Evolutionary conservation across 23 tunicate genomes (phyloP).

Genomic region (Clavelina lepadiformis): DNA sequence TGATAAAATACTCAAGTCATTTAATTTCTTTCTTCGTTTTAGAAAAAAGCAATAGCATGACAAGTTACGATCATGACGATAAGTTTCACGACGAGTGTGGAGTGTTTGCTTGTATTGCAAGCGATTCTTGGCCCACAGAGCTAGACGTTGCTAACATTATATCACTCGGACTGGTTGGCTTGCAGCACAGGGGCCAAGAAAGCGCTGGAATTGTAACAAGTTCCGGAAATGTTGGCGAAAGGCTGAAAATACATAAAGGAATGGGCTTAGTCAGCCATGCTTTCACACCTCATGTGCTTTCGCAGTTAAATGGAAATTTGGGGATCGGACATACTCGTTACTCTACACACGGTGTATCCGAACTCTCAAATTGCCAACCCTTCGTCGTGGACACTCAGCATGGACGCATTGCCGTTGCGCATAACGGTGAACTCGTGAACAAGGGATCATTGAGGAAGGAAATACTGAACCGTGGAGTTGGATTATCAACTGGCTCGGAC

Average conservation of each 20-base stretch:
- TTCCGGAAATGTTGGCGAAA: slow-evolving; percentile 9
- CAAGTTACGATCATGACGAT: too few species aligned
- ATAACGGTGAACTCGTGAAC: slow-evolving; percentile 83
- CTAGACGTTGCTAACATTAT: slow-evolving; percentile 70
- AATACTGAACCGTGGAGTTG: slow-evolving; percentile 73
- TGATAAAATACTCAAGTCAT: too few species aligned
- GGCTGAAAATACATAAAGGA: slow-evolving; percentile 48
- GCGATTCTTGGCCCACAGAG: slow-evolving; percentile 34
- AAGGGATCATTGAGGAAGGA: slow-evolving; percentile 44
- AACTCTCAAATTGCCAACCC: slow-evolving; percentile 72
- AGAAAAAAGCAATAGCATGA: too few species aligned
- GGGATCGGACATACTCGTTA: slow-evolving; percentile 86
- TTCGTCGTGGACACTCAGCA: slow-evolving; percentile 66
- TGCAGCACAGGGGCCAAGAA: slow-evolving; percentile 91
- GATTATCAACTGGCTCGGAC: slow-evolving; percentile 69
- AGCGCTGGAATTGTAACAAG: slow-evolving; percentile 72
- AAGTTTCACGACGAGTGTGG: slow-evolving; percentile 76
- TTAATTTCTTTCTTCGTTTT: too few species aligned
- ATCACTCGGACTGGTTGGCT: slow-evolving; percentile 58
- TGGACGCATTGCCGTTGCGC: slow-evolving; percentile 84
- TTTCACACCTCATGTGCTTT: slow-evolving; percentile 33
- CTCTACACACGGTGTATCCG: slow-evolving; percentile 74
- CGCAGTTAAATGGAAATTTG: slow-evolving; percentile 42
- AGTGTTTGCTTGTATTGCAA: slow-evolving; percentile 66
- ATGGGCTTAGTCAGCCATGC: slow-evolving; percentile 74